These are phyloP conservation scores for Streblospio benedicti DNA, from an alignment of 1,140 invertebrate genomes.

Conservation along the genomic window DNA sequence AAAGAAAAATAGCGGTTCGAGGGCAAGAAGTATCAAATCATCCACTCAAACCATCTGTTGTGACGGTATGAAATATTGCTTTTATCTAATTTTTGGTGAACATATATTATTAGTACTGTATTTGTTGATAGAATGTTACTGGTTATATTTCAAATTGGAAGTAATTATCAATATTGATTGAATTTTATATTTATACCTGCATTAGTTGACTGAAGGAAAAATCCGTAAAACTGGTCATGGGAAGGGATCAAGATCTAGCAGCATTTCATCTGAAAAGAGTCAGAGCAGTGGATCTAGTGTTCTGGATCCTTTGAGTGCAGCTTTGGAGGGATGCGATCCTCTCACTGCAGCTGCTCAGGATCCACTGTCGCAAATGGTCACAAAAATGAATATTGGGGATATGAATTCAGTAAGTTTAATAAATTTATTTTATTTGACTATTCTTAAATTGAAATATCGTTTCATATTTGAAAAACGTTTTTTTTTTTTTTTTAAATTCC, in stretches of 20 bases:
- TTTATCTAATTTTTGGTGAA: too few relatives aligned
- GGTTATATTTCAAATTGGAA: too few relatives aligned
- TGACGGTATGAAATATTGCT: too few relatives aligned
- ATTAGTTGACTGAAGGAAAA: too few relatives aligned
- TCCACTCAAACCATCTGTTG: too few relatives aligned
- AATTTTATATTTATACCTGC: too few relatives aligned
- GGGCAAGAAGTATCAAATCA: too few relatives aligned
- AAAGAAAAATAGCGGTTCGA: too few relatives aligned
- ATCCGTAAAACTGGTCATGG: too few relatives aligned
- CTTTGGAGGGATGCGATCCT: slow-evolving; percentile 65
- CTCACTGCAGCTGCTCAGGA: slow-evolving; percentile 53
- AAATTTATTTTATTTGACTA: slow-evolving; percentile 30
- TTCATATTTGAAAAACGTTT: not conserved
- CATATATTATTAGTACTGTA: too few relatives aligned
- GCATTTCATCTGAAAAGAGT: not conserved
- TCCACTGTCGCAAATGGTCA: slow-evolving; percentile 38
- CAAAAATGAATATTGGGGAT: slow-evolving; percentile 9
- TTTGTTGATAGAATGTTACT: too few relatives aligned
- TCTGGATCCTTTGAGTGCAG: slow-evolving; percentile 54
- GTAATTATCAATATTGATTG: too few relatives aligned
- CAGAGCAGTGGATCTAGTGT: slow-evolving; percentile 28
- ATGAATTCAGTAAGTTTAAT: slow-evolving; percentile 6
- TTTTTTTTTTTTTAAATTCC: not conserved
- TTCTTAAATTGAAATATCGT: not conserved
- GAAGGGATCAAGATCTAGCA: slow-evolving; percentile 14